phyloP scores from a whole-genome alignment of 2,888 invertebrate species.

The Adelognathus sp. region DNA sequence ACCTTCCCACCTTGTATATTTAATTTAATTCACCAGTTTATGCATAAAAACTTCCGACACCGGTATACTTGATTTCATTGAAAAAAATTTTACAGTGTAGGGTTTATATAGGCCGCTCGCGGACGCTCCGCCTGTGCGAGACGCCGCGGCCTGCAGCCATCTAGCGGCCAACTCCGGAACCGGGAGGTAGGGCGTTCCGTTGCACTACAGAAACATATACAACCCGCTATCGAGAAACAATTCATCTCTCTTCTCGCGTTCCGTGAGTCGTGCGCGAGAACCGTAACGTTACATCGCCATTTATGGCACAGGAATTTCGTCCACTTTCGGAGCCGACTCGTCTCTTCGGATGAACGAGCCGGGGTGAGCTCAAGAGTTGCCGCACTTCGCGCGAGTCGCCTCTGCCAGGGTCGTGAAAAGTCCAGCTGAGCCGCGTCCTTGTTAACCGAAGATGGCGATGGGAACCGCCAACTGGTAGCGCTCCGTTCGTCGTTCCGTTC shows the following conservation, averaged over 20 bases:
- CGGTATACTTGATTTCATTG: too few relatives aligned
- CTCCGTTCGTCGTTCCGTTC: conserved; percentile 29
- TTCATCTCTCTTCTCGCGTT: conserved; percentile 17
- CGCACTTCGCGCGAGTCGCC: neutral
- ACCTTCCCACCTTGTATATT: too few relatives aligned
- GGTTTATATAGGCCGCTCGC: too few relatives aligned
- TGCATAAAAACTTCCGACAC: too few relatives aligned
- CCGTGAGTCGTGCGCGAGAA: conserved; percentile 38
- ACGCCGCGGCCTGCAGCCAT: too few relatives aligned
- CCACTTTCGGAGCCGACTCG: conserved; percentile 53
- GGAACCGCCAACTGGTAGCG: conserved; percentile 49
- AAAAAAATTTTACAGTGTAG: too few relatives aligned
- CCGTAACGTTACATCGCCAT: conserved; percentile 55
- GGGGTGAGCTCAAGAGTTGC: neutral
- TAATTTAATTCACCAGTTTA: too few relatives aligned
- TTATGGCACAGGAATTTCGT: conserved; percentile 56
- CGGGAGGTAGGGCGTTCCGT: neutral
- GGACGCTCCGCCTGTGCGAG: too few relatives aligned
- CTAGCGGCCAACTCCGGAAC: too few relatives aligned
- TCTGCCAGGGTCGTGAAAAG: conserved; percentile 61
- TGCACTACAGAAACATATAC: conserved; percentile 17
- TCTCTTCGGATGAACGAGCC: conserved; percentile 1
- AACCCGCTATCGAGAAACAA: conserved; percentile 54
- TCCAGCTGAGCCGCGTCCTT: conserved; percentile 64
- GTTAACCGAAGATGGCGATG: conserved; percentile 62